A percentile compares a stretch with the other conserved stretches of the same genome.
These are phyloP conservation scores for Threskiornis aethiopicus DNA, from an alignment of 2,797 vertebrate species.

Conservation along the genomic window DNA sequence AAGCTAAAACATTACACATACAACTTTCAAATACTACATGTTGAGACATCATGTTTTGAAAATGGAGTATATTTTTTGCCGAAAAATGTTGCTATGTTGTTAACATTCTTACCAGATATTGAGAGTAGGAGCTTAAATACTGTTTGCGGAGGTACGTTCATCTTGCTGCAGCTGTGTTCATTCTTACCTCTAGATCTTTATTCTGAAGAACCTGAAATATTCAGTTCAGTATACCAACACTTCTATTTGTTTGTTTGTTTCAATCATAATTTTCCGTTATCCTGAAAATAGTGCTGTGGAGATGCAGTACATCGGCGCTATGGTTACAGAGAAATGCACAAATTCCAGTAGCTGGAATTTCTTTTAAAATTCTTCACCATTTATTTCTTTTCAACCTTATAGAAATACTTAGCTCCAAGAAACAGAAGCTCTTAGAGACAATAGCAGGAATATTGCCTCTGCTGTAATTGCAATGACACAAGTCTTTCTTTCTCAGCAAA, in stretches of 20 bases:
- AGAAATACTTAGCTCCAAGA: background rate
- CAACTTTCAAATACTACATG: background rate
- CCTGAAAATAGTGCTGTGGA: accelerated
- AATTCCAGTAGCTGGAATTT: background rate
- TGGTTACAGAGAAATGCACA: background rate
- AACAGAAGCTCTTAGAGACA: background rate
- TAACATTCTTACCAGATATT: background rate
- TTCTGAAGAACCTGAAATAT: background rate
- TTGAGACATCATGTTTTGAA: background rate
- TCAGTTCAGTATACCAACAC: background rate
- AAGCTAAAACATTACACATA: background rate
- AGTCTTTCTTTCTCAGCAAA: background rate
- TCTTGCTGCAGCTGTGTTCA: background rate
- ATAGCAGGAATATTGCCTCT: background rate
- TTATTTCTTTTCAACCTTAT: background rate
- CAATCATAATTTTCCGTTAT: background rate
- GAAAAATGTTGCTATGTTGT: background rate
- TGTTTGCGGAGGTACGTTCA: background rate
- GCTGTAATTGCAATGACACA: background rate
- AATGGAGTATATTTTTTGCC: background rate
- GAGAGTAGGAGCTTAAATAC: background rate
- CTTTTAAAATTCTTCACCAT: background rate
- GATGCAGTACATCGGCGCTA: background rate
- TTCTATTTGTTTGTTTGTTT: background rate
- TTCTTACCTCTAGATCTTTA: background rate